Evolutionary conservation across 2,888 invertebrate genomes (phyloP), one percentile per base, ranked within the genome.

Genomic region (Synergus laeviventris): DNA sequence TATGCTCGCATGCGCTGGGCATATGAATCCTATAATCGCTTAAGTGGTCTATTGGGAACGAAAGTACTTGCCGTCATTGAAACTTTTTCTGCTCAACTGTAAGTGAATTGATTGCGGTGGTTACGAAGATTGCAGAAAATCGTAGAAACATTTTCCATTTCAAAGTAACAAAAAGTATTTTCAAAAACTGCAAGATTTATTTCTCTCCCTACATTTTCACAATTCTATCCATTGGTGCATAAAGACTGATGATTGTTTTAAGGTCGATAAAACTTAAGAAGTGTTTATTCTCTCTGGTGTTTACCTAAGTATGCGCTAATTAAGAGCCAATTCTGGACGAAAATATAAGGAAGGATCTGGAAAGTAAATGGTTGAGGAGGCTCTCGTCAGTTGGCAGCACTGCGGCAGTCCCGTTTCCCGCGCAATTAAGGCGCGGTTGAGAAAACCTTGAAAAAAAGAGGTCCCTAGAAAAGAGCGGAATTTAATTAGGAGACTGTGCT

Each of bases 271-370:
- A 84, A 82, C 84, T 81, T 80, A 73, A 78, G 80, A 85, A 88
- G 86, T 88, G 87, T n/a, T n/a, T n/a, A n/a, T n/a, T n/a, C n/a
- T n/a, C n/a, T n/a, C n/a, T n/a, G n/a, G n/a, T n/a, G n/a, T 88
- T 88, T 87, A 88, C 88, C 87, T 90, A 89, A 90, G 89, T 89
- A 88, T 87, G 87, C 85, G 87, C 89, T 90, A 89, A 90, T 90
- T 89, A 90, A 88, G 87, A 86, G 87, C 78, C 82, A 82, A 81
- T 81, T 79, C 76, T 74, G 77, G 74, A 74, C 78, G n/a, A 45
- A 75, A 77, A 81, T 78, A 76, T 76, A 74, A 80, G 77, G 79
- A 80, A 78, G 77, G 81, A 78, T 81, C 74, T 74, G 77, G 74
- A 78, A 79, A 79, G 80, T 70, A 80, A 80, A 79, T 75, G 78